phyloP scores from a whole-genome alignment of 2,888 invertebrate genomes.

The Drosophila yooni region DNA sequence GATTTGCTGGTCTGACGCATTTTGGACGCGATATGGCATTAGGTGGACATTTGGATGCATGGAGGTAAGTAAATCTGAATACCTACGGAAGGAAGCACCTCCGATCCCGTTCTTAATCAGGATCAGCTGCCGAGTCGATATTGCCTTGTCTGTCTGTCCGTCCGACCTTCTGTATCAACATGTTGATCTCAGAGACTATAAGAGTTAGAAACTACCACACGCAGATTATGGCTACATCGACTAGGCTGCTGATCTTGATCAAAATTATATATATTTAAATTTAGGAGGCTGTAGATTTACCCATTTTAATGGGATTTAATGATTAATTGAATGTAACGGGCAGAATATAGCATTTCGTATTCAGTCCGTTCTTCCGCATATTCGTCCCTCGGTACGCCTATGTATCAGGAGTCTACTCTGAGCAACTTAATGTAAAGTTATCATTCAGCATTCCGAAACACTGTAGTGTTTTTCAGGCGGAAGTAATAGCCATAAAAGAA shows the following conservation, averaged over 20 bases:
- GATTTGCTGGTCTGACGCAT: conserved; percentile 89
- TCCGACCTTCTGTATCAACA: neutral
- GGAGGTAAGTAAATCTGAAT: conserved; percentile 86
- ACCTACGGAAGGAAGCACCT: neutral
- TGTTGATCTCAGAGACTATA: neutral
- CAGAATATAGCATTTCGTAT: too few relatives aligned
- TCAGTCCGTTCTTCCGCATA: too few relatives aligned
- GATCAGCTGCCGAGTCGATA: neutral
- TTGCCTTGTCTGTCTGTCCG: neutral
- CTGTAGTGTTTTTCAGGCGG: too few relatives aligned
- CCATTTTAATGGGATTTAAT: too few relatives aligned
- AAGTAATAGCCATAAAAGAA: too few relatives aligned
- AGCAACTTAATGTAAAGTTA: too few relatives aligned
- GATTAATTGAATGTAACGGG: too few relatives aligned
- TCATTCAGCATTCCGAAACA: too few relatives aligned
- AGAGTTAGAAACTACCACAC: neutral
- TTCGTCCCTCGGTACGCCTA: too few relatives aligned
- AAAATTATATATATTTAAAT: neutral
- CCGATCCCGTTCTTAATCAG: neutral
- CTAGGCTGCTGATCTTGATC: neutral
- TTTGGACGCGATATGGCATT: conserved; percentile 88
- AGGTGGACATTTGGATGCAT: conserved; percentile 87
- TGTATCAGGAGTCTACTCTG: too few relatives aligned
- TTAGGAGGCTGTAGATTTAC: neutral
- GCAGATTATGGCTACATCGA: too few relatives aligned